These are phyloP conservation scores for Leptopilina drosophilae DNA, from an alignment of 2,888 invertebrate genomes.

Conservation along the genomic window DNA sequence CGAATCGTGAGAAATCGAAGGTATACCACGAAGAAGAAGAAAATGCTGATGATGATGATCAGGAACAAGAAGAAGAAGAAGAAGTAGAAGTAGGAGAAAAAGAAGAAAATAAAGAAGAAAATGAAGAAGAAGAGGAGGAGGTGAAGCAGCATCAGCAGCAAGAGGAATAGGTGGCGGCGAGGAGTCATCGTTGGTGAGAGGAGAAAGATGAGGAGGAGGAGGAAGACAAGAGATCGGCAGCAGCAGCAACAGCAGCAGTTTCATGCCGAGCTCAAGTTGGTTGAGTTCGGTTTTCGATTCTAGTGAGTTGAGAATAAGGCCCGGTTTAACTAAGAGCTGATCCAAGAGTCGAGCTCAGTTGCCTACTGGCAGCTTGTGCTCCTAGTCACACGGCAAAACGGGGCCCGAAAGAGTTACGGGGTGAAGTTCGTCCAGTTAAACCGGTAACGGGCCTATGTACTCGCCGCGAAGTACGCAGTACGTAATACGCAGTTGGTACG, in stretches of 20 bases:
- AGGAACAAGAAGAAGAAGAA: conserved; percentile 60
- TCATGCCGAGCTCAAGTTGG: conserved; percentile 67
- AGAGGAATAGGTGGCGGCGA: conserved; percentile 49
- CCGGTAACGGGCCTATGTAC: conserved; percentile 45
- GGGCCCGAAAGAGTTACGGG: conserved; percentile 38
- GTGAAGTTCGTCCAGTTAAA: conserved; percentile 39
- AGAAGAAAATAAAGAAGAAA: no score
- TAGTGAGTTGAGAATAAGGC: conserved; percentile 9
- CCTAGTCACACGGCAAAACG: conserved; percentile 29
- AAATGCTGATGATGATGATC: background rate
- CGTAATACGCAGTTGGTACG: conserved; percentile 58
- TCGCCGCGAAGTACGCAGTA: conserved; percentile 58
- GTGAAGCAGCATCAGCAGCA: conserved; percentile 57
- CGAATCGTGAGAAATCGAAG: conserved; percentile 12
- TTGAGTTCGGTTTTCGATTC: conserved; percentile 56
- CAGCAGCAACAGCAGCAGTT: conserved; percentile 72
- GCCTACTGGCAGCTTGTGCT: conserved; percentile 39
- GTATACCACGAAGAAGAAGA: conserved; percentile 60
- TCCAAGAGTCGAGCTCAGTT: conserved; percentile 19
- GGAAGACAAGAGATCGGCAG: conserved; percentile 71
- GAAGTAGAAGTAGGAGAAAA: conserved; percentile 49
- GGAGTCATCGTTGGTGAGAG: conserved; percentile 42
- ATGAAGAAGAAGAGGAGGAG: conserved; percentile 62
- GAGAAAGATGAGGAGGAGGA: conserved; percentile 51
- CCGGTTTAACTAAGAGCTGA: conserved; percentile 26